Evolutionary conservation across 2,888 invertebrate genomes (phyloP), one percentile per base, ranked within the genome.

Genomic region (Linyphia triangularis): DNA sequence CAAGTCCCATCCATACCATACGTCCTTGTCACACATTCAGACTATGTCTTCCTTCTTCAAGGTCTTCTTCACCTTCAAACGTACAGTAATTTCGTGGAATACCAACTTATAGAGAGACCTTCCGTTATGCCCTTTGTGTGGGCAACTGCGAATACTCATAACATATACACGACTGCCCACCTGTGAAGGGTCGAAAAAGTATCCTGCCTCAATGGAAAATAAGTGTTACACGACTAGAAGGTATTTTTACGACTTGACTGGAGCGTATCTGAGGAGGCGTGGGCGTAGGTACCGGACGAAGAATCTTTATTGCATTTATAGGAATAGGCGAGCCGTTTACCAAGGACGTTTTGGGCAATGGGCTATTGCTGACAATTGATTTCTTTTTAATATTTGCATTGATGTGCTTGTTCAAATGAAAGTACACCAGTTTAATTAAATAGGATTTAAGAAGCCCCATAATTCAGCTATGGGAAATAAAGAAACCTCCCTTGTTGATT

Each of bases 231-330:
- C 22, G 51, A 28, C 24, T 51, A 28, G 57, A 57, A 28, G 61
- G 61, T 77, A 61, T 77, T 77, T 77, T 77, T 77, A 77, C 33
- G 75, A 61, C 61, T 61, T 61, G 3, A 24, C 28, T 28, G 30
- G 57, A 57, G 72, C 19, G 19, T 24, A 22, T n/a, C 4, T 33
- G 13, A 70, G 22, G 13, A 3, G 22, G 22, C 28, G 63, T 37
- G 37, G 75, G 75, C 61, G 75, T 61, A 6, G 24, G 57, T 37
- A 22, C 75, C 59, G 37, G 75, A 59, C 75, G 37, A 75, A 33
- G 75, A 77, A 61, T 63, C 24, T 61, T 40, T 24, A 28, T 33
- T 70, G 24, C 37, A 40, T 33, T 19, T 57, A 63, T 63, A 57
- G 57, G 10, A 51, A 26, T 19, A 40, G 43, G 37, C 33, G 24